Conservation (phyloP, 2,113 vertebrate species). For the Protobothrops mucrosquamatus region DNA sequence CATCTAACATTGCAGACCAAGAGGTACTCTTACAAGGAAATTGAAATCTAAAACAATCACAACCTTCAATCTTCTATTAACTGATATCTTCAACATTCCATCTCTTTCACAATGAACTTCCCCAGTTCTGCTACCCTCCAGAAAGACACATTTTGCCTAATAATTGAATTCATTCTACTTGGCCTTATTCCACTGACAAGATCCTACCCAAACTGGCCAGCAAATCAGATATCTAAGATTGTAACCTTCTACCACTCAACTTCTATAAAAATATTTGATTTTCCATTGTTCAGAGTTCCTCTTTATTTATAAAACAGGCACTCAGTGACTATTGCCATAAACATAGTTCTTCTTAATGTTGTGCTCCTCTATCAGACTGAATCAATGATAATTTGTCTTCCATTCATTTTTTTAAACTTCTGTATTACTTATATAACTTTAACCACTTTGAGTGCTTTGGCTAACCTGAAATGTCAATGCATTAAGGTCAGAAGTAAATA, state of each 20-base stretch:
- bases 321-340: neutral
- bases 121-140: neutral
- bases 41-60: too few relatives aligned
- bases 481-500: neutral
- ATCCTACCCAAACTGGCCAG: neutral
- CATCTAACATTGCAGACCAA: too few relatives aligned
- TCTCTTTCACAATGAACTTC: neutral
- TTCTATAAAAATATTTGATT: neutral
- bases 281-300: neutral
- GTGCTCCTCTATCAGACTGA: neutral
- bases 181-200: neutral
- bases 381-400: neutral
- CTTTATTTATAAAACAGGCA: neutral
- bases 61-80: too few relatives aligned
- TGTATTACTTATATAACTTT: neutral
- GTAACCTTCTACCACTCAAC: neutral
- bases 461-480: neutral
- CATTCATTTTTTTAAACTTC: neutral
- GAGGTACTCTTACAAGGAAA: too few relatives aligned
- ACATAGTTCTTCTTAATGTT: neutral
- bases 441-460: neutral
- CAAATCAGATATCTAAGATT: neutral
- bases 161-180: neutral
- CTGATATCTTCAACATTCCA: too few relatives aligned
- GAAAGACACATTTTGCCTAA: neutral